Evolutionary conservation across 1,140 invertebrate species (phyloP), one percentile per base, ranked within the genome.

Genomic region (Drosophila persimilis): DNA sequence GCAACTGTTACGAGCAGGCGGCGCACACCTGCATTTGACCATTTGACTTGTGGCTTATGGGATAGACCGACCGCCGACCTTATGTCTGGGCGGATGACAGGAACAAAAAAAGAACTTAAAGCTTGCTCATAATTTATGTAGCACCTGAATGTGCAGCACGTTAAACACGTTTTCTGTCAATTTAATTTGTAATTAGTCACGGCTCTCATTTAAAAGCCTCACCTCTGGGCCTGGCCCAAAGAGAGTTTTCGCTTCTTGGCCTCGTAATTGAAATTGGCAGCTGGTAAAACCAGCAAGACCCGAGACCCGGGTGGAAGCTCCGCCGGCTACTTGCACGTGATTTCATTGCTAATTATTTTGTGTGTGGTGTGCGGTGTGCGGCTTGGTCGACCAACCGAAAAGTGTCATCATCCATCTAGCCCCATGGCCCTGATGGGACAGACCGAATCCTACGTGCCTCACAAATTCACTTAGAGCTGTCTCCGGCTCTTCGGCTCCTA

Each of bases 181-280:
- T 88, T 86, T 86, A 76, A 86, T 86, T 79, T 74, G 60, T 88
- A 86, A 86, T 86, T 86, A 86, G 83, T 86, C 78, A 86, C 83
- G 78, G 66, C 78, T 71, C 61, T 64, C 53, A 61, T 69, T 77
- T 75, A 69, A 88, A 63, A 52, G 63, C 29, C 35, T 39, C 35
- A 39, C 35, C 35, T 39, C 35, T 5, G 35, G 35, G 35, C 11
- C 5, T 5, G 13, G 35, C 35, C 35, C 35, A 39, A 39, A 13
- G 35, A 24, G 22, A 50, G 35, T n/a, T 60, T 26, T 22, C 24
- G 47, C 44, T 65, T 57, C 65, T 71, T 77, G 67, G 50, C 58
- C 53, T 55, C 51, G 43, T 78, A 86, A 86, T 86, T 86, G 78
- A 86, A 86, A 86, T 86, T 86, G 81, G 70, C 81, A 86, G 81